A percentile compares a stretch with the other conserved stretches of the same genome.
Evolutionary conservation across 2,797 vertebrate genomes (phyloP).

Genomic region (Sylvilagus floridanus): DNA sequence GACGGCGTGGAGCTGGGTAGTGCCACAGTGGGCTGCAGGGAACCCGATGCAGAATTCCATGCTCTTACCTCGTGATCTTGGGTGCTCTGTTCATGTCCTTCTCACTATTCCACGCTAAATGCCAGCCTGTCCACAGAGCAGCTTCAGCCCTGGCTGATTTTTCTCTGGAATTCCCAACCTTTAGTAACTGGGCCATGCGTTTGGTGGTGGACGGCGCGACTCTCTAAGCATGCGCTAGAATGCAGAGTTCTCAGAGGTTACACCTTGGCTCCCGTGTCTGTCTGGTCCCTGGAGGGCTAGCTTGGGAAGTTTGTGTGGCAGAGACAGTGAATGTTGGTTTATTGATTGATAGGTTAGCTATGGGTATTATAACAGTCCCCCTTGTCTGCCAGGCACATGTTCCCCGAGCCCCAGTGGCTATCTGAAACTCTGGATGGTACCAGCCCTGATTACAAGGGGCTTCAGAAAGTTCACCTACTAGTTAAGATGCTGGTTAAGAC

Average conservation of each 20-base stretch:
- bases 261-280: accelerated
- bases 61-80: neutral
- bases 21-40: neutral
- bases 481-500: no score
- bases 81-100: no score
- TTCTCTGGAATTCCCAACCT: neutral
- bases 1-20: accelerated
- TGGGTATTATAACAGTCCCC: neutral
- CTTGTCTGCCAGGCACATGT: no score
- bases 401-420: no score
- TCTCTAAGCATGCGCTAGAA: neutral
- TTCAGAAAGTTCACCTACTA: no score
- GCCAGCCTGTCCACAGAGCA: neutral
- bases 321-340: neutral
- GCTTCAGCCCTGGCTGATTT: neutral
- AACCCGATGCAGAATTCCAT: no score
- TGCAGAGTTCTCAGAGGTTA: neutral
- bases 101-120: neutral
- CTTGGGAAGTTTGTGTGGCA: neutral
- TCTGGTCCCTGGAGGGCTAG: neutral
- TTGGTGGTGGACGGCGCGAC: accelerated
- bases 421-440: no score
- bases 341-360: neutral
- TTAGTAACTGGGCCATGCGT: accelerated
- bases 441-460: no score